A percentile compares a stretch with the other conserved stretches of the same genome.
Evolutionary conservation across 2,113 vertebrate species (phyloP).

Genomic region (Poeciliopsis turrubarensis): DNA sequence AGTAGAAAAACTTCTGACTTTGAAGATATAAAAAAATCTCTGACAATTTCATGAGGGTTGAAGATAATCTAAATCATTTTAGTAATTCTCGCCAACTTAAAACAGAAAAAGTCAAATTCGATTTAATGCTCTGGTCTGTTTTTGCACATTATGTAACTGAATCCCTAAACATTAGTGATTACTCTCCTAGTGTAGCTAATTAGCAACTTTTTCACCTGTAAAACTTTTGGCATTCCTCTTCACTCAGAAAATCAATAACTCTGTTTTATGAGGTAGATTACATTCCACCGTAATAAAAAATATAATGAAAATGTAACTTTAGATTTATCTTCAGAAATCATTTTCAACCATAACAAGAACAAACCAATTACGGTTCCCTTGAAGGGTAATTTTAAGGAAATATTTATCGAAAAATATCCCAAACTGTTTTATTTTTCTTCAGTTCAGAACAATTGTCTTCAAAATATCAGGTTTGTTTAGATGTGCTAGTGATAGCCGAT

Average conservation of each 20-base stretch:
- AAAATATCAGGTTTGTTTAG: neutral
- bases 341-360: neutral
- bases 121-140: neutral
- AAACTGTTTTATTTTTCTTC: neutral
- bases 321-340: neutral
- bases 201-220: no score
- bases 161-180: no score
- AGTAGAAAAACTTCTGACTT: no score
- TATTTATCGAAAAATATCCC: neutral
- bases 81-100: neutral
- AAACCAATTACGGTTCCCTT: neutral
- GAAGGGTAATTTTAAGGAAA: neutral
- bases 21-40: neutral
- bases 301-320: neutral
- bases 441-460: neutral
- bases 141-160: neutral
- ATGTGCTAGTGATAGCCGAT: neutral
- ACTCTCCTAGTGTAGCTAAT: no score
- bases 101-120: neutral
- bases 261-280: no score
- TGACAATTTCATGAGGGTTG: neutral
- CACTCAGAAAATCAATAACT: no score
- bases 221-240: no score
- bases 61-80: neutral
- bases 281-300: no score